Evolutionary conservation across 2,888 invertebrate species (phyloP).

Genomic region (Doris montereyensis): DNA sequence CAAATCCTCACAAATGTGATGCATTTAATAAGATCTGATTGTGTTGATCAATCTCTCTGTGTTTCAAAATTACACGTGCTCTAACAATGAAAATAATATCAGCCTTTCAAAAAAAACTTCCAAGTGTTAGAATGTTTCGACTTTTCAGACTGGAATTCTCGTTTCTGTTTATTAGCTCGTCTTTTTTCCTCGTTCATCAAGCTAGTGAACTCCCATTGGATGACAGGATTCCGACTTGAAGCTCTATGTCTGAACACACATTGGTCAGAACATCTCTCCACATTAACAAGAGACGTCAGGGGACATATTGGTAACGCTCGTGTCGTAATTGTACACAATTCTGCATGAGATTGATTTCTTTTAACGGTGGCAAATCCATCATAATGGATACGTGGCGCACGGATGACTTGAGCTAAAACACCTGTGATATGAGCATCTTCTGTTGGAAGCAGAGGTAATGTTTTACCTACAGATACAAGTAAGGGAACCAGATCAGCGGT

Average conservation of each 20-base stretch:
- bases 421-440: slow-evolving; percentile 63
- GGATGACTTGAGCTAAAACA: slow-evolving; percentile 49
- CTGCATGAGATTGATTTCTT: slow-evolving; percentile 42
- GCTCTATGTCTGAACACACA: background rate
- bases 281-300: background rate
- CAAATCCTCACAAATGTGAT: too few species aligned
- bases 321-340: slow-evolving; percentile 13
- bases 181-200: too few species aligned
- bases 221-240: too few species aligned
- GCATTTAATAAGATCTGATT: too few species aligned
- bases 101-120: too few species aligned
- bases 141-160: too few species aligned
- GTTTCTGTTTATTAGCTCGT: too few species aligned
- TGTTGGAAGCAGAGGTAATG: slow-evolving; percentile 53
- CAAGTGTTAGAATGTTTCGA: too few species aligned
- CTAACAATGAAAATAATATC: too few species aligned
- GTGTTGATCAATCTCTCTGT: too few species aligned
- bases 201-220: too few species aligned
- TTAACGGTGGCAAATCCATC: slow-evolving; percentile 54
- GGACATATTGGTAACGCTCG: background rate
- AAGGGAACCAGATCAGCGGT: slow-evolving; percentile 49
- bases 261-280: background rate
- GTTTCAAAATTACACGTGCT: too few species aligned
- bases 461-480: slow-evolving; percentile 49
- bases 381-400: slow-evolving; percentile 45